A percentile compares a stretch with the other conserved stretches of the same genome.
Evolutionary conservation across 1,140 invertebrate species (phyloP).

Genomic region (Delia radicum): DNA sequence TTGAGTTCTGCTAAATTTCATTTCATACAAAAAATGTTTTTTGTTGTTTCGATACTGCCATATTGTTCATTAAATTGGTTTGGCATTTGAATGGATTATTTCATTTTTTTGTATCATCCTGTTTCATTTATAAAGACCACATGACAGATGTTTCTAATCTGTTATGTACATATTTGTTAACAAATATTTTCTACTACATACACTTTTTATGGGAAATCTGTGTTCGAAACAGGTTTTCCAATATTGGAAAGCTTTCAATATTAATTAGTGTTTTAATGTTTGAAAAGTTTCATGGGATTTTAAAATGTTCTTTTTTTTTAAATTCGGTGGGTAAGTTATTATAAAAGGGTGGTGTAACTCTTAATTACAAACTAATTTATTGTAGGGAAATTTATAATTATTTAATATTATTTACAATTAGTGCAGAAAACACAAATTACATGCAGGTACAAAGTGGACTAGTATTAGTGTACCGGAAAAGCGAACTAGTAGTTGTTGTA

Average conservation of each 20-base stretch:
- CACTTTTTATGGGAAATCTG: background rate
- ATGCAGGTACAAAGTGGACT: too few species aligned
- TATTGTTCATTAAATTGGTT: slow-evolving; percentile 11
- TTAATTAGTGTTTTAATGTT: background rate
- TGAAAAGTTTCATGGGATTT: too few species aligned
- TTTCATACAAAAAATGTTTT: too few species aligned
- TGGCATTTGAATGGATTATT: background rate
- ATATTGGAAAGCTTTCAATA: background rate
- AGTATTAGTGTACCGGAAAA: too few species aligned
- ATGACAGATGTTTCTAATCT: background rate
- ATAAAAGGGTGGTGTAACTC: too few species aligned
- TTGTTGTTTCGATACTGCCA: background rate
- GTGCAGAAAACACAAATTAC: too few species aligned
- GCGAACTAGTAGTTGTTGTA: too few species aligned
- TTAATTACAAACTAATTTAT: too few species aligned
- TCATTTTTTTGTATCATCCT: background rate
- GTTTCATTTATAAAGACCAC: background rate
- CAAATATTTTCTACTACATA: background rate
- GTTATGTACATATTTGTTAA: background rate
- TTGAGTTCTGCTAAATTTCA: background rate
- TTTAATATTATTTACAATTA: too few species aligned
- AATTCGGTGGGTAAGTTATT: too few species aligned
- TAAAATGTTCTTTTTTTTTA: too few species aligned
- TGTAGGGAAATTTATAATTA: too few species aligned
- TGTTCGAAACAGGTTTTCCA: background rate